Percentiles rank a stretch among this genome's conserved stretches.
Evolutionary conservation across 2,888 invertebrate genomes (phyloP).

Genomic region (Dasypolia templi): DNA sequence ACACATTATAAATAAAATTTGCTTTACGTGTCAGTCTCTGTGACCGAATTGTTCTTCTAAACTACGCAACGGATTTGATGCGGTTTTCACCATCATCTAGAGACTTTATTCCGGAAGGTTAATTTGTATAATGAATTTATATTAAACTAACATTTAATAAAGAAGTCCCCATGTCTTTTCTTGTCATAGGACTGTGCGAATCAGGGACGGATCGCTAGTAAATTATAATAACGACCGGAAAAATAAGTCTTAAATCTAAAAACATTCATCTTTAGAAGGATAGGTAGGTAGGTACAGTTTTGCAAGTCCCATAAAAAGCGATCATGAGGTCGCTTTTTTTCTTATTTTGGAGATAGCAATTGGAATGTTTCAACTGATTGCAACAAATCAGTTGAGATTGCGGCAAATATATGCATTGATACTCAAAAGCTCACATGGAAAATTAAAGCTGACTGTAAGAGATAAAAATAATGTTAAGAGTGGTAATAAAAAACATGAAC

Average conservation of each 20-base stretch:
- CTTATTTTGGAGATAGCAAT: neutral
- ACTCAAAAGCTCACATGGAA: neutral
- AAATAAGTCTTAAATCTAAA: neutral
- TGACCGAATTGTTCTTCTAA: too few species aligned
- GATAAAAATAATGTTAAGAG: neutral
- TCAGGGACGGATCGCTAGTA: neutral
- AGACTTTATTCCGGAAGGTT: neutral
- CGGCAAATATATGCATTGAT: neutral
- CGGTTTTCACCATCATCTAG: neutral
- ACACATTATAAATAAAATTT: too few species aligned
- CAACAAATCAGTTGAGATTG: neutral
- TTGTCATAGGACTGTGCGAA: neutral
- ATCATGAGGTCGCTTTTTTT: too few species aligned
- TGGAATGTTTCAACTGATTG: neutral
- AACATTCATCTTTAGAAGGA: neutral
- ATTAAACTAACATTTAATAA: neutral
- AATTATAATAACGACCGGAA: neutral
- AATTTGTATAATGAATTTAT: neutral
- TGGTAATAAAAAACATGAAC: neutral
- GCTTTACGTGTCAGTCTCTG: neutral
- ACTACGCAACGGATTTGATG: neutral
- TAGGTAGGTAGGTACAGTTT: neutral
- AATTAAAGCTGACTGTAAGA: neutral
- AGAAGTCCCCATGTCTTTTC: neutral
- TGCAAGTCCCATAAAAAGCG: neutral